Conservation (phyloP, 1,140 invertebrate genomes). For the Bombus superbus region DNA sequence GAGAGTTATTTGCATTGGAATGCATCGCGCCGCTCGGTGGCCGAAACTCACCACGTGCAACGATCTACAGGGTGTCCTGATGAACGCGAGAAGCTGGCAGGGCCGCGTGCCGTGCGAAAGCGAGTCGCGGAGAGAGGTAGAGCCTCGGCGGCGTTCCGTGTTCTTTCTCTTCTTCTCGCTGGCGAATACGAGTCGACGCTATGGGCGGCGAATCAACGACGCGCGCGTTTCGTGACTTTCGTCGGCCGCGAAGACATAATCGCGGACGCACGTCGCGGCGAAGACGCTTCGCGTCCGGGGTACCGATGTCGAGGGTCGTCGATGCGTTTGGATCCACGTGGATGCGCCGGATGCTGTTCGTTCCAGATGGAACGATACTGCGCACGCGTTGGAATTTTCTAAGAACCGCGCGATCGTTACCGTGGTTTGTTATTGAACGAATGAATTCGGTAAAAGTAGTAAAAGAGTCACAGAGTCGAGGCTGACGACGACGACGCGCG, state of each 20-base stretch:
- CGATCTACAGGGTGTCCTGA: conserved; percentile 74
- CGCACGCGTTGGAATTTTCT: not conserved
- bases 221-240: conserved; percentile 38
- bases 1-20: conserved; percentile 81
- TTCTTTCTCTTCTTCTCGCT: not conserved
- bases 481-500: too few relatives aligned
- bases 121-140: not conserved
- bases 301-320: not conserved
- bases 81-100: conserved; percentile 70
- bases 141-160: not conserved
- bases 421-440: not conserved
- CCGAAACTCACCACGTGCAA: conserved; percentile 72
- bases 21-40: conserved; percentile 70
- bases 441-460: not conserved
- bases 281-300: conserved; percentile 41
- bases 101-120: conserved; percentile 54
- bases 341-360: not conserved
- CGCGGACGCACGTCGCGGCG: conserved; percentile 27
- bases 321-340: not conserved
- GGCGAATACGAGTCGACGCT: conserved; percentile 49
- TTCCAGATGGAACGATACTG: too few relatives aligned
- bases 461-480: not conserved
- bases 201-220: not conserved
- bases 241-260: conserved; percentile 56
- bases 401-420: not conserved